Evolutionary conservation across 2,113 vertebrate genomes (phyloP).

Genomic region (Apteryx owenii): DNA sequence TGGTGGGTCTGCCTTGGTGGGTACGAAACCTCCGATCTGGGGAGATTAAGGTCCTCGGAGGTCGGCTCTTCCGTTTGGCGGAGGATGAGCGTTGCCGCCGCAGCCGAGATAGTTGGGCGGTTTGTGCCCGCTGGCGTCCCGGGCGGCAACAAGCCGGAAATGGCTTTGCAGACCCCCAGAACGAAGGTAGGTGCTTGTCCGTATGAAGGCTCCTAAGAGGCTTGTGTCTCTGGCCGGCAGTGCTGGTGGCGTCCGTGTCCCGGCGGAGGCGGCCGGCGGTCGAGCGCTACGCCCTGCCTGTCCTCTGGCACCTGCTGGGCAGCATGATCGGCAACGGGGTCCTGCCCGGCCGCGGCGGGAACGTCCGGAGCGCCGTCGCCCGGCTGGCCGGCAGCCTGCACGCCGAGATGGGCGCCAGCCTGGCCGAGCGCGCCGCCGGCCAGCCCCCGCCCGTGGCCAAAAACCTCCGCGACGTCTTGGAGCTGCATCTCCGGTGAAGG

Average conservation of each 20-base stretch:
- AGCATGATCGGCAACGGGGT: not conserved
- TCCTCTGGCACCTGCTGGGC: slow-evolving; percentile 76
- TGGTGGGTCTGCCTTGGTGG: not conserved
- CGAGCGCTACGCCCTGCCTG: slow-evolving; percentile 50
- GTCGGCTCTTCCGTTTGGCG: not conserved
- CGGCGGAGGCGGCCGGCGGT: slow-evolving; percentile 44
- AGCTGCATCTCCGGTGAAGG: not conserved
- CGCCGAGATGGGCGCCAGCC: slow-evolving; percentile 65
- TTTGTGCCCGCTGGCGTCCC: not conserved
- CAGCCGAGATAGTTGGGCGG: not conserved
- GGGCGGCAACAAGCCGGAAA: not conserved
- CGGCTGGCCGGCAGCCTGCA: slow-evolving; percentile 48
- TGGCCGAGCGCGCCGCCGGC: not conserved
- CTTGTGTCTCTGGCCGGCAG: slow-evolving; percentile 35
- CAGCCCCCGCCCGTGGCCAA: slow-evolving; percentile 41
- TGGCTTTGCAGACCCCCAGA: not conserved
- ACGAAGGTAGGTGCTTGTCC: not conserved
- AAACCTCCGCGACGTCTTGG: slow-evolving; percentile 53
- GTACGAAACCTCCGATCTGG: not conserved
- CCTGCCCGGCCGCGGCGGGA: not conserved
- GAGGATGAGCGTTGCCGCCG: not conserved
- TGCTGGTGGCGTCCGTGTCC: slow-evolving; percentile 66
- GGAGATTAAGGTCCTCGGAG: not conserved
- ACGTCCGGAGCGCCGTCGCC: not conserved
- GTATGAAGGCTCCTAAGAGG: not conserved